Evolutionary conservation across 2,113 vertebrate genomes (phyloP).

Genomic region (Actinemys pallida): DNA sequence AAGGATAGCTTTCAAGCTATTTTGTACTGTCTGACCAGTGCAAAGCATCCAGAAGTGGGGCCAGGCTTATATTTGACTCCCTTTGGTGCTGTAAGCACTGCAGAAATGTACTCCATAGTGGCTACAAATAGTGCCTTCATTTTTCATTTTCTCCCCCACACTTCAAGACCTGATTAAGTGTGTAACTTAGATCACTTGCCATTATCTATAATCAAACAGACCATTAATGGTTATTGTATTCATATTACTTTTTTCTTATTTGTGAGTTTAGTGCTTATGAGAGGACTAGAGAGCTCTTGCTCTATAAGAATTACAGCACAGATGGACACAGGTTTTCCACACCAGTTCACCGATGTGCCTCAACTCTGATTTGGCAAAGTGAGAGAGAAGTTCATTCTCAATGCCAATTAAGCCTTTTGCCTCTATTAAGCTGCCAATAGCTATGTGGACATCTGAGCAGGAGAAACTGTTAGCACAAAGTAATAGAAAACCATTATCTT

Average conservation of each 20-base stretch:
- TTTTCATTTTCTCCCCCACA: background rate
- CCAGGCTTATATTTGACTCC: background rate
- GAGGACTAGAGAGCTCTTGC: background rate
- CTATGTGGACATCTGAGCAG: background rate
- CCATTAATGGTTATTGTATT: rapidly evolving
- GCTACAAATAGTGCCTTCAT: rapidly evolving
- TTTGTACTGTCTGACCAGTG: background rate
- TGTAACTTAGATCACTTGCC: background rate
- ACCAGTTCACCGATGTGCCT: background rate
- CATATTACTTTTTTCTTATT: background rate
- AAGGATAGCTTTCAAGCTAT: background rate
- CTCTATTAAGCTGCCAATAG: background rate
- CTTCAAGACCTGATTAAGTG: background rate
- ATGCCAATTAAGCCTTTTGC: background rate
- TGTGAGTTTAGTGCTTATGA: background rate
- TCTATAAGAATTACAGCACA: background rate
- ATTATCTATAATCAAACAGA: background rate
- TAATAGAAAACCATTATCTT: background rate
- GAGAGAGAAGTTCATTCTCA: background rate
- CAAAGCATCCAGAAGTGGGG: background rate
- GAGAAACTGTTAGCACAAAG: background rate
- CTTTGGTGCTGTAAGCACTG: background rate
- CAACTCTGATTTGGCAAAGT: rapidly evolving
- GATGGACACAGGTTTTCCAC: background rate
- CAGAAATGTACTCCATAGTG: rapidly evolving